Evolutionary conservation across 2,113 vertebrate species (phyloP).

Genomic region (Turdus rufiventris): DNA sequence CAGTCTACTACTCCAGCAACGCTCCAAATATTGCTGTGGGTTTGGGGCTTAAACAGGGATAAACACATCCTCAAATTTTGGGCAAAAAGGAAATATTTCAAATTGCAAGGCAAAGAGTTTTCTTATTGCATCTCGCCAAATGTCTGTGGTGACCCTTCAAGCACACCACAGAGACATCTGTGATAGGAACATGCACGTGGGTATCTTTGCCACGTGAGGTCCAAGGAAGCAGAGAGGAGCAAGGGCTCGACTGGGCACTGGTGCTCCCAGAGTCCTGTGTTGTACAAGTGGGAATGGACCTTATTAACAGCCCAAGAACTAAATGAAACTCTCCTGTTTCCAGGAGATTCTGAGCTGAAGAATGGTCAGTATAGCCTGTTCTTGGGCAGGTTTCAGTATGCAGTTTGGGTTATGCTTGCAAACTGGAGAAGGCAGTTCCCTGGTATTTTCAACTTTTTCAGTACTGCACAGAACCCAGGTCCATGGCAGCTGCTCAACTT

Average conservation of each 20-base stretch:
- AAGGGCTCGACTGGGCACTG: not conserved
- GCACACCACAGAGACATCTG: not conserved
- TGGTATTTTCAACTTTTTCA: not conserved
- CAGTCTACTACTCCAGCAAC: not conserved
- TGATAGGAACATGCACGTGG: not conserved
- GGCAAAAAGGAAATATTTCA: not conserved
- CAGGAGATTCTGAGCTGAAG: not conserved
- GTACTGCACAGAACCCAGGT: not conserved
- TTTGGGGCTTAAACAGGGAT: not conserved
- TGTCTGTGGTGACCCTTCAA: rapidly evolving
- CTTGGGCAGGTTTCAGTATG: not conserved
- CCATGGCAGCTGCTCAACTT: not conserved
- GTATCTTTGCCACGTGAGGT: not conserved
- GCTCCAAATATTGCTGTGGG: not conserved
- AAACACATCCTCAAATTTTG: not conserved
- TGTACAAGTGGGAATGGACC: not conserved
- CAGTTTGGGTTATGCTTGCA: not conserved
- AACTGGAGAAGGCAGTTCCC: not conserved
- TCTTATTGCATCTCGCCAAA: not conserved
- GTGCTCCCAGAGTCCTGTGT: not conserved
- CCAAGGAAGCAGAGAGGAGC: not conserved
- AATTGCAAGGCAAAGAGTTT: not conserved
- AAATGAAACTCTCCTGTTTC: not conserved
- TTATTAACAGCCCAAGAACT: not conserved
- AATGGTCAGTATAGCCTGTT: not conserved